Conservation (phyloP, 2,113 vertebrate genomes). For the Oryzias celebensis region DNA sequence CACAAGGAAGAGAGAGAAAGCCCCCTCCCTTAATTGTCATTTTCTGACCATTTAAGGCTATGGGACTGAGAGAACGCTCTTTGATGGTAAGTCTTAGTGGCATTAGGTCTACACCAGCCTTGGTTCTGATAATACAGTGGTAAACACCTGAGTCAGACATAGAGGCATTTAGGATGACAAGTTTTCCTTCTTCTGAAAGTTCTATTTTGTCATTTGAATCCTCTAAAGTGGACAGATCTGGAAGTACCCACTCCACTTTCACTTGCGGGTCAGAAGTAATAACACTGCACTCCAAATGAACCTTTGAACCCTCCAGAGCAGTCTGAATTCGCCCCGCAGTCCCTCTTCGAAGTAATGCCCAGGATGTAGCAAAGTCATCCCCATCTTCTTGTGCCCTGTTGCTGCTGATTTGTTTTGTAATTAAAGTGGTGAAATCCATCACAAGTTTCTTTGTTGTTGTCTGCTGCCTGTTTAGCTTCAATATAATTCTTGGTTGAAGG, state of each 20-base stretch:
- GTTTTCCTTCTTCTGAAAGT: constrained; percentile 59
- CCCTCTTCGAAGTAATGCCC: constrained; percentile 74
- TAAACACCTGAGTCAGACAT: constrained; percentile 77
- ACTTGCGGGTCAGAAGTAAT: constrained; percentile 57
- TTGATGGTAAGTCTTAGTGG: constrained; percentile 74
- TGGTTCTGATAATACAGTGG: constrained; percentile 74
- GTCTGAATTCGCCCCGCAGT: constrained; percentile 54
- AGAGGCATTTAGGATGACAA: constrained; percentile 72
- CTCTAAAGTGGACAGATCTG: constrained; percentile 73
- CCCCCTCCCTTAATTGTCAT: constrained; percentile 61
- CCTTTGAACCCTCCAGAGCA: constrained; percentile 69
- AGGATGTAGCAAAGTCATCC: constrained; percentile 44
- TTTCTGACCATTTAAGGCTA: constrained; percentile 76
- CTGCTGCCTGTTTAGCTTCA: constrained; percentile 77
- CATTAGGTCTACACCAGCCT: constrained; percentile 68
- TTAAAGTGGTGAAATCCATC: constrained; percentile 76
- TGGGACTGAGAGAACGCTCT: constrained; percentile 65
- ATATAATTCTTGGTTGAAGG: constrained; percentile 75
- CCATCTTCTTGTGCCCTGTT: constrained; percentile 34
- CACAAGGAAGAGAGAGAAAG: constrained; percentile 72
- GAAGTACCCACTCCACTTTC: constrained; percentile 78
- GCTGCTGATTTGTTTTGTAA: constrained; percentile 60
- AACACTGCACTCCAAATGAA: constrained; percentile 67
- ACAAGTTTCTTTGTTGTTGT: constrained; percentile 79
- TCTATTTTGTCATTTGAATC: constrained; percentile 50